A percentile compares a stretch with the other conserved stretches of the same genome.
phyloP scores from a whole-genome alignment of 37 sponge, comb jelly and placozoan species.

The Cladorhizidae sp. region DNA sequence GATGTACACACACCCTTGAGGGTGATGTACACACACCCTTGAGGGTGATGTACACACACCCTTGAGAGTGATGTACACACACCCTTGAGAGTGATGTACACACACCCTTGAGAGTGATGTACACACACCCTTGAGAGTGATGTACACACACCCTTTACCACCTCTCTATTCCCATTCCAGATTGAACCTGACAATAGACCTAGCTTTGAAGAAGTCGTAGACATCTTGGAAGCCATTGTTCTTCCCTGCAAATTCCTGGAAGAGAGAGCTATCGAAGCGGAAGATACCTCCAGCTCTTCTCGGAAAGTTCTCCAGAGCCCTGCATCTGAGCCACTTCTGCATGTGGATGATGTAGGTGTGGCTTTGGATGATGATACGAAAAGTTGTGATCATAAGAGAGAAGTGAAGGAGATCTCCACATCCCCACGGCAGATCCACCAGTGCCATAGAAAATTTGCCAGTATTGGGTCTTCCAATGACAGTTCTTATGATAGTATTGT shows the following conservation, averaged over 20 bases:
- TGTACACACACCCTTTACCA: too few relatives aligned
- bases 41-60: too few relatives aligned
- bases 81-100: too few relatives aligned
- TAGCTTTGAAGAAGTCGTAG: conserved; percentile 45
- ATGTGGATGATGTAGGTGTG: background rate
- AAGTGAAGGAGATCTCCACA: background rate
- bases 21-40: too few relatives aligned
- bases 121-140: too few relatives aligned
- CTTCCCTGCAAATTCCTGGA: background rate
- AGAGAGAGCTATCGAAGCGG: background rate
- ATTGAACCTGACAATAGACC: conserved; percentile 67
- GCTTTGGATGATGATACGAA: background rate
- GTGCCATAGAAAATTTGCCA: background rate
- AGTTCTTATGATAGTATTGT: background rate
- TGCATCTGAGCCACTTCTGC: conserved; percentile 29
- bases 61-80: too few relatives aligned
- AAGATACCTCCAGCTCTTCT: background rate
- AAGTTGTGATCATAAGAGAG: conserved; percentile 3
- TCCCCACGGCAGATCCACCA: background rate
- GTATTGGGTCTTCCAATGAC: background rate
- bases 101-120: too few relatives aligned
- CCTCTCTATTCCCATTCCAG: conserved; percentile 16
- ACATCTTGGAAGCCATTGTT: conserved; percentile 21
- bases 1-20: too few relatives aligned
- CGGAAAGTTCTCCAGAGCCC: conserved; percentile 26